These are phyloP conservation scores for Nilaparvata lugens DNA, from an alignment of 1,140 invertebrate species.

Conservation along the genomic window DNA sequence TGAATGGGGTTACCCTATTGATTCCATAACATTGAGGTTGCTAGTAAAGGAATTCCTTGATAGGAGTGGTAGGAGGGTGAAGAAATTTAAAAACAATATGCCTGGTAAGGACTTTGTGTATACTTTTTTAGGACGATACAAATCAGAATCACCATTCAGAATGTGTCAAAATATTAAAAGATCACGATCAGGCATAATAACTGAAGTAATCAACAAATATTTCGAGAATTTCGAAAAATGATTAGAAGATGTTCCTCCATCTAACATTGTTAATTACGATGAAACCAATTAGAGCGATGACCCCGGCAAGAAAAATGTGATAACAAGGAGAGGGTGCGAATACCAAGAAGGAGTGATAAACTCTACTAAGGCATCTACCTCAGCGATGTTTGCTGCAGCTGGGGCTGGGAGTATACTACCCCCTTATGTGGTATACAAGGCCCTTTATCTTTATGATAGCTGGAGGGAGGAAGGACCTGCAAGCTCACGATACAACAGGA, in stretches of 20 bases:
- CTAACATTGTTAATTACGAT: constrained; percentile 37
- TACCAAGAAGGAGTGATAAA: constrained; percentile 19
- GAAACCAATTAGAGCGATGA: constrained; percentile 37
- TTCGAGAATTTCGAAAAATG: no score
- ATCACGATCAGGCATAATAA: neutral
- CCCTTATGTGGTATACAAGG: constrained; percentile 34
- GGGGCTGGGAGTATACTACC: constrained; percentile 26
- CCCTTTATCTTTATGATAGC: constrained; percentile 30
- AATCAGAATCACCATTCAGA: neutral
- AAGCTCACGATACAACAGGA: constrained; percentile 23
- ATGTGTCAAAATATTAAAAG: neutral
- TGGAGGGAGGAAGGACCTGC: constrained; percentile 32
- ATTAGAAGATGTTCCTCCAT: constrained; percentile 15
- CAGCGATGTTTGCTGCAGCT: constrained; percentile 21
- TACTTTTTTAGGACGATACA: neutral
- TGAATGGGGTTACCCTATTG: constrained; percentile 5
- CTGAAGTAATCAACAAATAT: constrained; percentile 3
- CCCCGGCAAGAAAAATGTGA: constrained; percentile 27
- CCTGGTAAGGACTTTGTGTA: constrained; percentile 25
- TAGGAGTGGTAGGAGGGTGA: neutral
- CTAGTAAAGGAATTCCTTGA: neutral
- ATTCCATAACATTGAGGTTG: neutral
- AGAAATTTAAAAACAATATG: constrained; percentile 27
- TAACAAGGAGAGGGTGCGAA: constrained; percentile 16
- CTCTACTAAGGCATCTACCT: constrained; percentile 15